These are phyloP conservation scores for Saccostrea echinata DNA, from an alignment of 1,140 invertebrate species.

Conservation along the genomic window DNA sequence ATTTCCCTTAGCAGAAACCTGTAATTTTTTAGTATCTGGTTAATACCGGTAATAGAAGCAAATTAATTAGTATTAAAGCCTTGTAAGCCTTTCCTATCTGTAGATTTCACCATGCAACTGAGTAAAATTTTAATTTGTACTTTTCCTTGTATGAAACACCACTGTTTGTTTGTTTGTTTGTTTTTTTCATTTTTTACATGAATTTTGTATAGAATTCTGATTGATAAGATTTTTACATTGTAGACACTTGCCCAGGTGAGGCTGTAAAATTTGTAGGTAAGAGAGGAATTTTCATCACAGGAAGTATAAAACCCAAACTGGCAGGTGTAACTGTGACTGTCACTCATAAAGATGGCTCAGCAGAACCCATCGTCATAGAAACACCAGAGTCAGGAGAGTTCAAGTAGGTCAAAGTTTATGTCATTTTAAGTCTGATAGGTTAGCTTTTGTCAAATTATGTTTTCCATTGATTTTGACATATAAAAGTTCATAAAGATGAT, in stretches of 20 bases:
- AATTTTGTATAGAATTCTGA: too few relatives aligned
- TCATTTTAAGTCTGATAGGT: not conserved
- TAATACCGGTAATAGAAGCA: too few relatives aligned
- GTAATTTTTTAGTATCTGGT: too few relatives aligned
- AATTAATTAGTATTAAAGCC: too few relatives aligned
- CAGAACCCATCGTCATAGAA: slow-evolving; percentile 64
- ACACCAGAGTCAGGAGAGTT: slow-evolving; percentile 85
- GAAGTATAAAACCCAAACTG: slow-evolving; percentile 84
- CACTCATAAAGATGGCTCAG: slow-evolving; percentile 70
- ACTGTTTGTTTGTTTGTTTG: too few relatives aligned
- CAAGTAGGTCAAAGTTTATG: slow-evolving; percentile 66
- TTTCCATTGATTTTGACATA: not conserved
- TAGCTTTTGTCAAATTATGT: too few relatives aligned
- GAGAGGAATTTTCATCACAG: slow-evolving; percentile 83
- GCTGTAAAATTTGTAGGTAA: slow-evolving; percentile 81
- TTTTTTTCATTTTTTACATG: too few relatives aligned
- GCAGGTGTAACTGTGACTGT: slow-evolving; percentile 85
- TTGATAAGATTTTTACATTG: not conserved
- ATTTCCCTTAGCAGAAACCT: too few relatives aligned
- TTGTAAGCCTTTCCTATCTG: too few relatives aligned
- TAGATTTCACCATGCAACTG: too few relatives aligned
- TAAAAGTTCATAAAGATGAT: not conserved
- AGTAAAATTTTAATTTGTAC: too few relatives aligned
- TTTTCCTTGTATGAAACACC: too few relatives aligned
- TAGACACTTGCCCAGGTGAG: slow-evolving; percentile 87